Percentiles rank a stretch among this genome's conserved stretches.
Evolutionary conservation across 2,888 invertebrate genomes (phyloP).

Genomic region (Mythimna albipuncta): DNA sequence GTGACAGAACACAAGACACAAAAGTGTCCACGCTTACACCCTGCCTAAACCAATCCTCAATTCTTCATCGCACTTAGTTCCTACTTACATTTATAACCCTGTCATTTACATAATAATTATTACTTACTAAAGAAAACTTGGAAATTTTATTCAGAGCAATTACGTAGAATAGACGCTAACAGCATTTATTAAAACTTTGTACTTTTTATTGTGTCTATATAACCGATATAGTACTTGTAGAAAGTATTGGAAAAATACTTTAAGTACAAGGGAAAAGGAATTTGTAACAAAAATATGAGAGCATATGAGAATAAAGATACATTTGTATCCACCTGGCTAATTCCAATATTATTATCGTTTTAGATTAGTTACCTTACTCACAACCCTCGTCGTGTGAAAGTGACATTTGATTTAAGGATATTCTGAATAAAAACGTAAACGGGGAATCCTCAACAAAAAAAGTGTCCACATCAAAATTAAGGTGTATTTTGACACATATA

Average conservation of each 20-base stretch:
- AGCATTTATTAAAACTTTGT: slow-evolving; percentile 30
- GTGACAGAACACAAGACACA: no score
- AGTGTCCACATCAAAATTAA: slow-evolving; percentile 44
- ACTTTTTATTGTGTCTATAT: slow-evolving; percentile 26
- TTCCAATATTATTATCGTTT: slow-evolving; percentile 62
- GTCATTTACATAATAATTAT: slow-evolving; percentile 14
- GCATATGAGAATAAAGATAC: slow-evolving; percentile 9
- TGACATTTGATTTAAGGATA: slow-evolving; percentile 69
- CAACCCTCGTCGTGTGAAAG: slow-evolving; percentile 68
- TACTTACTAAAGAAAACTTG: slow-evolving; percentile 14
- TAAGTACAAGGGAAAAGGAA: slow-evolving; percentile 10
- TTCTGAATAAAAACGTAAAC: slow-evolving; percentile 54
- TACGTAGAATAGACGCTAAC: slow-evolving; percentile 22
- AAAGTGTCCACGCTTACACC: no score
- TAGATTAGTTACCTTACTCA: slow-evolving; percentile 60
- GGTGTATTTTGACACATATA: slow-evolving; percentile 37
- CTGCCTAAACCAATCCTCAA: no score
- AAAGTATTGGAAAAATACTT: slow-evolving; percentile 35
- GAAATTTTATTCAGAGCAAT: slow-evolving; percentile 27
- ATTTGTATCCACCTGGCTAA: slow-evolving; percentile 47
- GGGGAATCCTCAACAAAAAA: slow-evolving; percentile 33
- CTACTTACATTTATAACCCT: no score
- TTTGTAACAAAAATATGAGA: slow-evolving; percentile 12
- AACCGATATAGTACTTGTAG: slow-evolving; percentile 7
- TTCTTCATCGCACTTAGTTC: no score